Percentiles rank a stretch among this genome's conserved stretches.
phyloP scores from a whole-genome alignment of 2,888 invertebrate genomes.

The Tetranychus truncatus region DNA sequence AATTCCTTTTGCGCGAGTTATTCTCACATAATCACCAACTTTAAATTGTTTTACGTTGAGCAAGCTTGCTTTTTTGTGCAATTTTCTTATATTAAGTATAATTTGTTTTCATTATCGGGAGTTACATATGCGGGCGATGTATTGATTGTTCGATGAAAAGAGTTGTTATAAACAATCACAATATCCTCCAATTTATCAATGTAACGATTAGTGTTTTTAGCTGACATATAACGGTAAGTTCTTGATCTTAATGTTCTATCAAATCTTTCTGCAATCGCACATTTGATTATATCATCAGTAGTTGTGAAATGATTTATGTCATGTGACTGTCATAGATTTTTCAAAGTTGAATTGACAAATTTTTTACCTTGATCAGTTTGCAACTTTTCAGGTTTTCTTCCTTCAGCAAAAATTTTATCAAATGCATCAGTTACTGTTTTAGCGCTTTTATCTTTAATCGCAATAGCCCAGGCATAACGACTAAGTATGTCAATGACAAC shows the following conservation, averaged over 20 bases:
- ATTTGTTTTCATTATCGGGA: too few relatives aligned
- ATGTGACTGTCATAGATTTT: neutral
- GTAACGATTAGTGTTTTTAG: constrained; percentile 23
- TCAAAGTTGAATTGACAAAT: constrained; percentile 22
- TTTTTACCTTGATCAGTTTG: constrained; percentile 25
- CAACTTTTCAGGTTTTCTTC: neutral
- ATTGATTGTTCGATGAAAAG: neutral
- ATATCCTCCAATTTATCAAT: neutral
- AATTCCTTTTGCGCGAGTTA: neutral
- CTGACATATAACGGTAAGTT: constrained; percentile 27
- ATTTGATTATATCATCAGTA: constrained; percentile 28
- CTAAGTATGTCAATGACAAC: constrained; percentile 26
- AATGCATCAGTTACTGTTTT: constrained; percentile 12
- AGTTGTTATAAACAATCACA: neutral
- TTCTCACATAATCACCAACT: neutral
- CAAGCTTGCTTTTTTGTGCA: too few relatives aligned
- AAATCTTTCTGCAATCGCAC: constrained; percentile 29
- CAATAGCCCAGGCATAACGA: constrained; percentile 25
- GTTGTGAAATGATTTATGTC: constrained; percentile 23
- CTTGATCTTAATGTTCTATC: constrained; percentile 28
- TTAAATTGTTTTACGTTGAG: too few relatives aligned
- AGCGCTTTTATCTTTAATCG: constrained; percentile 25
- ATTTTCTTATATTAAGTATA: too few relatives aligned
- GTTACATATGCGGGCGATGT: neutral
- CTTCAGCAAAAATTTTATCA: neutral